phyloP scores from a whole-genome alignment of 2,113 vertebrate genomes.

The Ammospiza nelsoni region DNA sequence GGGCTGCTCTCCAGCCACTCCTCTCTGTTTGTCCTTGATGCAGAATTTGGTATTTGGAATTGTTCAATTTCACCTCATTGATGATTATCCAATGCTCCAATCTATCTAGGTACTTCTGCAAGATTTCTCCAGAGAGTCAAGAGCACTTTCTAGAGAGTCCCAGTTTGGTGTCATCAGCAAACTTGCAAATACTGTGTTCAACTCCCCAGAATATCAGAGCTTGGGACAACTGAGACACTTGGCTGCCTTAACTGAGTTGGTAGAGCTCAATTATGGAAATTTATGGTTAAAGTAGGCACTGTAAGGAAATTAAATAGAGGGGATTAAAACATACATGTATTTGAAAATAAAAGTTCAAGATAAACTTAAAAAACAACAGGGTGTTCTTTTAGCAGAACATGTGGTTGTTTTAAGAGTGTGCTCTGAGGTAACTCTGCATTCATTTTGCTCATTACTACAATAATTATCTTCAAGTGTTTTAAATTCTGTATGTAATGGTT shows the following conservation, averaged over 20 bases:
- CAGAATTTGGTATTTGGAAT: not conserved
- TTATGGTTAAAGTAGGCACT: not conserved
- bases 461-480: not conserved
- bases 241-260: not conserved
- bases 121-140: not conserved
- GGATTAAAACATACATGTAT: not conserved
- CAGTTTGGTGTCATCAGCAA: not conserved
- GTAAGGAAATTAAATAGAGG: not conserved
- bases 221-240: not conserved
- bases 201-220: not conserved
- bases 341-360: not conserved
- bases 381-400: not conserved
- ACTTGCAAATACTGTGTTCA: not conserved
- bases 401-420: not conserved
- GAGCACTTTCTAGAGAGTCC: not conserved
- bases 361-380: not conserved
- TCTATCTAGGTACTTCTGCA: not conserved
- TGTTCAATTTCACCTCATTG: not conserved
- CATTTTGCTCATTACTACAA: not conserved
- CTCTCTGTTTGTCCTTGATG: not conserved
- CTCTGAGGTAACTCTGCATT: not conserved
- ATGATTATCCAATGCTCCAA: fast-evolving
- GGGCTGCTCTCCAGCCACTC: not conserved
- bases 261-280: not conserved
- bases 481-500: not conserved